A percentile compares a stretch with the other conserved stretches of the same genome.
Conservation (phyloP, 2,888 invertebrate species). For the Nudaria mundana region DNA sequence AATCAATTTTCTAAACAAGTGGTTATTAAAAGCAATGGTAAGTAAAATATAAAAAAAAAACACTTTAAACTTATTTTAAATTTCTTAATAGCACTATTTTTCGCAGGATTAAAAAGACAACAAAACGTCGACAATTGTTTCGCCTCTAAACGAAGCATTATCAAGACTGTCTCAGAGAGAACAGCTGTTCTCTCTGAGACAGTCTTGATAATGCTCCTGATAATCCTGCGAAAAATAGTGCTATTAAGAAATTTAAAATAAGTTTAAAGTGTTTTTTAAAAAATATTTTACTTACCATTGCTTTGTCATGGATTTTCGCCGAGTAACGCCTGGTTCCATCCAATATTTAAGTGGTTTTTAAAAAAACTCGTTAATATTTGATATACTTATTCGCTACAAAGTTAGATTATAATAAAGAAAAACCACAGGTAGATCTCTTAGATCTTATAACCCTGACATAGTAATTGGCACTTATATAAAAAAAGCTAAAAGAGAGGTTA, state of each 20-base stretch:
- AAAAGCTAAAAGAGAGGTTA: constrained; percentile 38
- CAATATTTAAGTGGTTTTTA: neutral
- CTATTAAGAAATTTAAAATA: no score
- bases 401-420: constrained; percentile 1
- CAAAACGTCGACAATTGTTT: no score
- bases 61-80: no score
- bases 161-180: no score
- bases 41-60: no score
- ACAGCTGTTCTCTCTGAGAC: no score
- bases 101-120: no score
- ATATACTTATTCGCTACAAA: constrained; percentile 2
- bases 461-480: constrained; percentile 31
- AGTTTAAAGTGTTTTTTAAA: no score
- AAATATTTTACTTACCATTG: neutral
- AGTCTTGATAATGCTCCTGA: neutral
- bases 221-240: neutral
- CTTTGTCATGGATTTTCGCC: neutral
- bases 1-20: no score
- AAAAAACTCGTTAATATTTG: neutral
- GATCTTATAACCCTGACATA: constrained; percentile 22
- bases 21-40: no score
- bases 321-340: neutral
- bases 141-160: no score
- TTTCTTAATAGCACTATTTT: no score
- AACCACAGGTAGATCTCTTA: constrained; percentile 4